Evolutionary conservation across 2,888 invertebrate genomes (phyloP), one percentile per base, ranked within the genome.

Genomic region (Pyrrhia umbra): DNA sequence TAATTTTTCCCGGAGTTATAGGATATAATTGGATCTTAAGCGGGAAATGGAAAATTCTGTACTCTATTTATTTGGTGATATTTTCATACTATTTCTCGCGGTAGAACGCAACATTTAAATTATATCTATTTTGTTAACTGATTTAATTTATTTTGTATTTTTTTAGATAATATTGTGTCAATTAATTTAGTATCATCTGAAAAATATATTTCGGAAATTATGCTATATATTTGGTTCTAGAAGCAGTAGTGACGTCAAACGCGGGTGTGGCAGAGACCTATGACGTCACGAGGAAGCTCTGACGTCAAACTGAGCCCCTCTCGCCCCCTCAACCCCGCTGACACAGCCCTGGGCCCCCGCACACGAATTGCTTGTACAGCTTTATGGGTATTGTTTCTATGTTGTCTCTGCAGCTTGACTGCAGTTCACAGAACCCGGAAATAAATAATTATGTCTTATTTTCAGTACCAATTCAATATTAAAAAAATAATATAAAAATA

Each of bases 271-370:
- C 92, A 87, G 80, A 81, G 80, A 80, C 80, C 87, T 82, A 87
- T 94, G 94, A 94, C 94, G 94, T 94, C 94, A 95, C 92, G 79
- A 91, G 92, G 88, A 79, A 85, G 88, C 89, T 92, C 91, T 94
- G 94, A 95, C 94, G 94, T 95, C 93, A 94, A 92, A 87, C 84
- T 85, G 74, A 83, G 83, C 85, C 85, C 86, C 87, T 45, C 64
- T 79, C 71, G 68, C 73, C 77, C 77, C 77, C 77, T 68, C 78
- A 79, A 60, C 71, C 74, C 75, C 65, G 68, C 79, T 71, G 79
- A 79, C 85, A 68, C 67, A 60, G 80, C 74, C 84, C 66, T 57
- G 64, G 59, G 57, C 80, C 84, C 85, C 76, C 70, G 85, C 82
- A 86, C 85, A 87, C 82, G 86, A 88, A 89, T 85, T 85, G 85